These are phyloP conservation scores for Sclerurus mexicanus DNA, from an alignment of 2,113 vertebrate species.

Conservation along the genomic window DNA sequence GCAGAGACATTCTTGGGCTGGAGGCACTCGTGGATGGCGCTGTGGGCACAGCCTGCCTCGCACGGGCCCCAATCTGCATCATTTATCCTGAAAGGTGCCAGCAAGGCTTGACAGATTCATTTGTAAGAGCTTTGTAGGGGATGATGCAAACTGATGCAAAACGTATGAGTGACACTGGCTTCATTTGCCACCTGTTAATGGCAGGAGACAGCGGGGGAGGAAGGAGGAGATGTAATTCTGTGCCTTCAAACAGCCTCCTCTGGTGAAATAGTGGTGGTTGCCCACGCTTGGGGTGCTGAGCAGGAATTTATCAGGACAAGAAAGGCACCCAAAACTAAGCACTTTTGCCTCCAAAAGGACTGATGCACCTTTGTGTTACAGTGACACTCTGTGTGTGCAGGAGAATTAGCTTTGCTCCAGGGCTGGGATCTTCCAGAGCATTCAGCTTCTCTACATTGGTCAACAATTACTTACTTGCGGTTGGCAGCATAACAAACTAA, in stretches of 20 bases:
- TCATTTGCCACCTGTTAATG: conserved; percentile 17
- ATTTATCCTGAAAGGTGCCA: conserved; percentile 49
- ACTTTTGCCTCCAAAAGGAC: not conserved
- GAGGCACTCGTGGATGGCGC: not conserved
- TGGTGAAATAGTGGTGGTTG: not conserved
- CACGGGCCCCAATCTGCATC: not conserved
- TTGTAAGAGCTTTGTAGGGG: conserved; percentile 39
- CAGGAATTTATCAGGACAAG: not conserved
- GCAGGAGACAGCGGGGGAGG: not conserved
- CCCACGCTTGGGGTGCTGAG: not conserved
- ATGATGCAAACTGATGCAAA: conserved; percentile 51
- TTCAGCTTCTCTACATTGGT: not conserved
- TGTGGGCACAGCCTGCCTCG: not conserved
- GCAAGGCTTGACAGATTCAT: conserved; percentile 23
- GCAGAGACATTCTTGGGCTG: conserved; percentile 13
- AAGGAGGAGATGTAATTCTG: not conserved
- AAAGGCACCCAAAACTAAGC: not conserved
- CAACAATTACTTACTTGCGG: not conserved
- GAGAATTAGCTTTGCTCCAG: not conserved
- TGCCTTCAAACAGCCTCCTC: not conserved
- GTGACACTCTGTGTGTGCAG: fast-evolving
- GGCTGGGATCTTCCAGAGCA: not conserved
- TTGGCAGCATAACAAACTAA: not conserved
- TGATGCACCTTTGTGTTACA: not conserved
- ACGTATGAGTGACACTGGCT: conserved; percentile 2